phyloP scores from a whole-genome alignment of 2,113 vertebrate genomes.

The Naja naja region DNA sequence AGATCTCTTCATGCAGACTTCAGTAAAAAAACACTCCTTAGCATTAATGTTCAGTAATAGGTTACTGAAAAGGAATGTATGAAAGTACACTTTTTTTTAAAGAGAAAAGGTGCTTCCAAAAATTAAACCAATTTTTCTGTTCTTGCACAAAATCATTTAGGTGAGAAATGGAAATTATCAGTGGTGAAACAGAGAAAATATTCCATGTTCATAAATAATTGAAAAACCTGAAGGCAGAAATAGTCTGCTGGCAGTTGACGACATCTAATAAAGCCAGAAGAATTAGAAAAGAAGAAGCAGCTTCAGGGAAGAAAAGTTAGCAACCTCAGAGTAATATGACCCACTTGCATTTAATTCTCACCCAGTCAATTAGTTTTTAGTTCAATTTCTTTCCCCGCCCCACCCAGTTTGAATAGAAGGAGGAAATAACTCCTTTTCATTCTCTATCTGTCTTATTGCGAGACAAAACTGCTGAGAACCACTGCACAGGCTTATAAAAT shows the following conservation, averaged over 20 bases:
- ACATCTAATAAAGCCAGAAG: slow-evolving; percentile 43
- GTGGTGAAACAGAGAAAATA: slow-evolving; percentile 46
- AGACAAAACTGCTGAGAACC: background rate
- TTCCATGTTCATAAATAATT: slow-evolving; percentile 52
- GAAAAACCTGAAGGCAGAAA: slow-evolving; percentile 49
- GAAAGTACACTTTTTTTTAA: background rate
- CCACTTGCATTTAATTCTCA: slow-evolving; percentile 23
- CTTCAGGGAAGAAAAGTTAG: background rate
- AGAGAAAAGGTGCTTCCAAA: background rate
- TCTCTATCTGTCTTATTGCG: background rate
- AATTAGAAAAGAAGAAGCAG: slow-evolving; percentile 12
- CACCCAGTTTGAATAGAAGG: background rate
- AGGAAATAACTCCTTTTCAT: background rate
- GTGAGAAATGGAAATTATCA: slow-evolving; percentile 45
- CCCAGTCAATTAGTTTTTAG: background rate
- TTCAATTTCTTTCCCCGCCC: background rate
- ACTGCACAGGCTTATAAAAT: background rate
- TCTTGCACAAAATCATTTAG: slow-evolving; percentile 40
- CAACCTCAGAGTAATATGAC: background rate
- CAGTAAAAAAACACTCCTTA: slow-evolving; percentile 3
- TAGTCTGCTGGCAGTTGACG: slow-evolving; percentile 36
- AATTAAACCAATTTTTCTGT: slow-evolving; percentile 47
- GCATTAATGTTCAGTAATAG: slow-evolving; percentile 24
- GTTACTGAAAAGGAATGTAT: slow-evolving; percentile 15
- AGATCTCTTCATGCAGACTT: background rate